Conservation (phyloP, 2,888 invertebrate genomes). For the Therioaphis trifolii region DNA sequence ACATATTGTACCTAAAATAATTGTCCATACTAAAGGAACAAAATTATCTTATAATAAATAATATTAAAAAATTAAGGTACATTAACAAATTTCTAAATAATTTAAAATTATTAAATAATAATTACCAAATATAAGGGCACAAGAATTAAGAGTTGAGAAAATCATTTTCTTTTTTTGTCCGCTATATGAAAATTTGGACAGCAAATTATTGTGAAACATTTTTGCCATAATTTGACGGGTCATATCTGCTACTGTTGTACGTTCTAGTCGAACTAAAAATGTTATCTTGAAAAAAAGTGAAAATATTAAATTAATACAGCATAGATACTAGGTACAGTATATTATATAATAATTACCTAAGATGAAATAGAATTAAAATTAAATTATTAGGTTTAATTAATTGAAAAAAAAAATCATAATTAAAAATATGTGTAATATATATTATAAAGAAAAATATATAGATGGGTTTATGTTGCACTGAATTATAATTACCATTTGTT, state of each 20-base stretch:
- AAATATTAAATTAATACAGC: too few relatives aligned
- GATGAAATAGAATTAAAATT: too few relatives aligned
- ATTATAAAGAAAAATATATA: not conserved
- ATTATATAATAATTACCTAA: too few relatives aligned
- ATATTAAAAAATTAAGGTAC: too few relatives aligned
- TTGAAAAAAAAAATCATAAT: not conserved
- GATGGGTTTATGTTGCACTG: not conserved
- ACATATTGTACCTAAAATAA: too few relatives aligned
- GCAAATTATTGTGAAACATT: conserved; percentile 1
- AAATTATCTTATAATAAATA: too few relatives aligned
- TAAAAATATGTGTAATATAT: not conserved
- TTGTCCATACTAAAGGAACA: too few relatives aligned
- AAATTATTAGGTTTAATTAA: not conserved
- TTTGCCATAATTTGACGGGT: not conserved
- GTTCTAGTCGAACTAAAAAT: not conserved
- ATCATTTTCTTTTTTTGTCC: not conserved
- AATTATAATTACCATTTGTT: not conserved
- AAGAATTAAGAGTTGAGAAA: not conserved
- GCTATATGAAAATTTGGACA: not conserved
- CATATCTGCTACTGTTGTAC: not conserved
- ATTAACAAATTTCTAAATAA: too few relatives aligned
- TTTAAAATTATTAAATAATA: not conserved
- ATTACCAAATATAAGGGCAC: not conserved
- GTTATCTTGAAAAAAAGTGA: not conserved
- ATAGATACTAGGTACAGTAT: too few relatives aligned